These are phyloP conservation scores for Misgurnus anguillicaudatus DNA, from an alignment of 2,113 vertebrate species.

Conservation along the genomic window DNA sequence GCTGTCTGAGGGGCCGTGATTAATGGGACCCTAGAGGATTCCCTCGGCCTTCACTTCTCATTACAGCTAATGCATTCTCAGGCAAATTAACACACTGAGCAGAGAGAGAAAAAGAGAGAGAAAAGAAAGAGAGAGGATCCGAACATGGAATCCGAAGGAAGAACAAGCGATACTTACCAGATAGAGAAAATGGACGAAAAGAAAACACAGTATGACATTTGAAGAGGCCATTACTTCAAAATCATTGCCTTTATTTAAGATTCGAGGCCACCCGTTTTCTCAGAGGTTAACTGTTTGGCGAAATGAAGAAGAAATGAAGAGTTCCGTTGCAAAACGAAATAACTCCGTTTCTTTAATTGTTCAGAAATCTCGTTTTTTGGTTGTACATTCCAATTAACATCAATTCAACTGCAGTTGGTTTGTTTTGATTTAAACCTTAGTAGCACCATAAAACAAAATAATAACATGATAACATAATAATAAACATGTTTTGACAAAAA, in stretches of 20 bases:
- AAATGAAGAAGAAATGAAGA: too few relatives aligned
- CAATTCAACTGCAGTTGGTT: too few relatives aligned
- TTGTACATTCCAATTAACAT: too few relatives aligned
- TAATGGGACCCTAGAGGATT: conserved; percentile 94
- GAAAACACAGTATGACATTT: conserved; percentile 55
- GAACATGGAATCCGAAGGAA: conserved; percentile 60
- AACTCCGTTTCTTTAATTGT: too few relatives aligned
- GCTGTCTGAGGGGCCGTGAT: conserved; percentile 93
- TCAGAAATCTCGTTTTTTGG: too few relatives aligned
- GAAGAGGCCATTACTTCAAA: conserved; percentile 4
- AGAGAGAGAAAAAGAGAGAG: conserved; percentile 46
- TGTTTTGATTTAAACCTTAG: too few relatives aligned
- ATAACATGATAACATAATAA: too few relatives aligned
- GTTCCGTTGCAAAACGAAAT: too few relatives aligned
- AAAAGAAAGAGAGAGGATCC: conserved; percentile 47
- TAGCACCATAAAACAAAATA: too few relatives aligned
- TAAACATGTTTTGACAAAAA: too few relatives aligned
- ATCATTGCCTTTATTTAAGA: background rate
- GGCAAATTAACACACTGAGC: conserved; percentile 80
- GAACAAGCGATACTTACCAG: conserved; percentile 40
- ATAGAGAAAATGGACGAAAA: conserved; percentile 54
- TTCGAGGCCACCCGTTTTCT: too few relatives aligned
- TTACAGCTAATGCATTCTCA: conserved; percentile 89
- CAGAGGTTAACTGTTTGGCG: too few relatives aligned
- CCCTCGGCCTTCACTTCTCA: conserved; percentile 92